Base-by-base conservation (phyloP, 2,888 invertebrate genomes). In the Thyatira batis region DNA sequence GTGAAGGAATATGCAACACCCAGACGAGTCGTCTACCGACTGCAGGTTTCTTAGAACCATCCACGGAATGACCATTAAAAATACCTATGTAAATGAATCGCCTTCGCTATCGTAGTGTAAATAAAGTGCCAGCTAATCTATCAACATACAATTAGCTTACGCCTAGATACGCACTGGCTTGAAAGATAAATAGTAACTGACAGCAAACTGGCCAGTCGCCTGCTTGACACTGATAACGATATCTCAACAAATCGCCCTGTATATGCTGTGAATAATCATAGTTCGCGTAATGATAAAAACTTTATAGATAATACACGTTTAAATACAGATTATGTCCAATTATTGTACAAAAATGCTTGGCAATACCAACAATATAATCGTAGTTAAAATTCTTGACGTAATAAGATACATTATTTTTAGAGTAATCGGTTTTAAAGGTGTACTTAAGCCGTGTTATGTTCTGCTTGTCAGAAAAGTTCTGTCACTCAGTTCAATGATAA, bases 211-310 rank as follows among this genome's bases (percentile, higher is more conserved):
- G 69, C 73, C 72, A 74, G 75, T 65, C 73, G 80, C 71, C 78
- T 80, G 78, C 50, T 69, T 69, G 63, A 61, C 61, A 57, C 74
- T 78, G 82, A 81, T 84, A 84, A 76, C 73, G 69, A 63, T 71
- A 69, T 72, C 76, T 78, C 76, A 82, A 39, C 78, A 82, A 83
- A 84, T 83, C 80, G 72, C 68, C 61, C 57, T 65, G 65, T 63
- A 63, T 66, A 69, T 65, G 17, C 39, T 39, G 17, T 0, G 4
- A 4, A 39, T 39, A 39, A 39, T 39, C 39, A 17, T 39, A 39
- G 39, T 39, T 39, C 8, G 6, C 39, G 11, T 17, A 6, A 39
- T 39, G 39, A 39, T 39, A 39, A 39, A 3, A 33, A n/a, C 17
- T 13, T 2, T 30, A 30, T 30, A 30, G 10, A 3, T 30, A 13